Base-by-base conservation (phyloP, 2,797 vertebrate genomes). In the Oceanodroma leucorhoa region DNA sequence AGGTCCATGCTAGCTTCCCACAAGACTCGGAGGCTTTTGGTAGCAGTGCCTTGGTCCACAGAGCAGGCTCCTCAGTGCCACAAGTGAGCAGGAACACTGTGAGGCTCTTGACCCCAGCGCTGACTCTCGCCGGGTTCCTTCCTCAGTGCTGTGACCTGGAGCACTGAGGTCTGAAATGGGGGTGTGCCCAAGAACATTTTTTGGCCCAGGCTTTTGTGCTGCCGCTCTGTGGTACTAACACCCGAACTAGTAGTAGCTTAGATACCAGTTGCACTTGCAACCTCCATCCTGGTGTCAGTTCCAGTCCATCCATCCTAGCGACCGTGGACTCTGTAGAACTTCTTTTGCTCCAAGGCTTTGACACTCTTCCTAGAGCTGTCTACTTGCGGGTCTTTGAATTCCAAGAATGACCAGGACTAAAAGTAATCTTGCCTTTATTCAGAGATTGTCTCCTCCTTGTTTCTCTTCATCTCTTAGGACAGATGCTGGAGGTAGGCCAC, bases 81-180 rank as follows among this genome's bases (percentile, higher is more conserved):
- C 19, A 30, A 24, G 40, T 0, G 0, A 78, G 65, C 70, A 66
- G 73, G 51, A 78, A 5, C 2, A 1, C 55, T 20, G 19, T 29
- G 69, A 81, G 55, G 41, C 76, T 41, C 62, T 45, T 34, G 36
- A 22, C 14, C 18, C 87, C 21, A 11, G 29, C 66, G 34, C 32
- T 70, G 51, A 5, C 58, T 64, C 69, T n/a, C 69, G 15, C 23
- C 34, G 30, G 23, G 2, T 58, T 61, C 46, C n/a, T 87, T 70
- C 69, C 61, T 75, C 53, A 45, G 43, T 6, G 17, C 61, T 50
- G 30, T 41, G 34, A 83, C 51, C 21, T 86, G 40, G 23, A 81
- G 48, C 20, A 14, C 43, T 36, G 21, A 40, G 53, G 43, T 50
- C 73, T 80, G 58, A 60, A 62, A 48, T 0, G 0, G 5, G 9